phyloP scores from a whole-genome alignment of 2,113 vertebrate genomes.

The Larimichthys polyactis region DNA sequence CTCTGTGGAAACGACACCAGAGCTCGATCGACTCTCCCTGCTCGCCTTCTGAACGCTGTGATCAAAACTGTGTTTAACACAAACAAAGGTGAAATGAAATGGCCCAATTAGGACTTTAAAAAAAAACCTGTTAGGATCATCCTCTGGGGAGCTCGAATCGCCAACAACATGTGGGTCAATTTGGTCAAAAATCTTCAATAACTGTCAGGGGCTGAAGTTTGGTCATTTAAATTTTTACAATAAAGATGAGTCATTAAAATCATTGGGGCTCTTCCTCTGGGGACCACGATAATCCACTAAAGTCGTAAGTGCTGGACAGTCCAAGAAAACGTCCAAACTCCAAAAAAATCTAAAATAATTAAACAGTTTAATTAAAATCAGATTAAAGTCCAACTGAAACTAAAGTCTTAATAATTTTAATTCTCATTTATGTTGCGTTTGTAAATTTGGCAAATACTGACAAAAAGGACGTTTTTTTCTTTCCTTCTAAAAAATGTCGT shows the following conservation, averaged over 20 bases:
- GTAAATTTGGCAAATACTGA: too few species aligned
- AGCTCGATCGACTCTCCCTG: too few species aligned
- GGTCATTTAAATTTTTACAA: background rate
- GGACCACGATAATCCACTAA: background rate
- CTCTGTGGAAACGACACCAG: background rate
- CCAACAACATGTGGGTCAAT: too few species aligned
- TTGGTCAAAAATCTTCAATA: background rate
- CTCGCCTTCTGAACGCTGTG: background rate
- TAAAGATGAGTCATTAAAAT: background rate
- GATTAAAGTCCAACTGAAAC: slow-evolving; percentile 49
- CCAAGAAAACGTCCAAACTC: background rate
- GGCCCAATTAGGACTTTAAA: background rate
- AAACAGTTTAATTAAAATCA: background rate
- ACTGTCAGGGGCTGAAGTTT: background rate
- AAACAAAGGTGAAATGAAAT: background rate
- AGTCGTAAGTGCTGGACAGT: background rate
- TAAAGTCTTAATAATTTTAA: too few species aligned
- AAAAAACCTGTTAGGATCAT: background rate
- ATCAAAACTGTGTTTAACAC: background rate
- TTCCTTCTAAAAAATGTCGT: too few species aligned
- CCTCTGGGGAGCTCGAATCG: background rate
- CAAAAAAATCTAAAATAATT: background rate
- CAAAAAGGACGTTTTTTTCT: too few species aligned
- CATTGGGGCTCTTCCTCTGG: background rate
- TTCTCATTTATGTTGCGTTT: too few species aligned